Evolutionary conservation across 2,888 invertebrate genomes (phyloP).

Genomic region (Notodonta ziczac): DNA sequence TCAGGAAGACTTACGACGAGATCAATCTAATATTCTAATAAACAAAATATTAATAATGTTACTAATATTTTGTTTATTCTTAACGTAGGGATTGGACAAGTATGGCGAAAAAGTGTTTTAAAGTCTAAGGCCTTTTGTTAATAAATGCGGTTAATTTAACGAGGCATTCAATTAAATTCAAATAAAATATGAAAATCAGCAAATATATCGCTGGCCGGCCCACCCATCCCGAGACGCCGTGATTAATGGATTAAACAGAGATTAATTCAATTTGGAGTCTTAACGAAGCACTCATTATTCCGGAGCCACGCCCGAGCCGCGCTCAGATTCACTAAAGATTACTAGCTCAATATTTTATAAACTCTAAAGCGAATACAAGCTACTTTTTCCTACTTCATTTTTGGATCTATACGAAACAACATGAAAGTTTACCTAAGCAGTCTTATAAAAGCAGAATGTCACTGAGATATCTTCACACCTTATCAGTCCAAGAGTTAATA

Average conservation of each 20-base stretch:
- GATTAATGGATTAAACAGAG: constrained; percentile 33
- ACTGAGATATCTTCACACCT: background rate
- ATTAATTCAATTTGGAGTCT: constrained; percentile 31
- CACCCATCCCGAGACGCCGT: constrained; percentile 20
- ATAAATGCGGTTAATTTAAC: background rate
- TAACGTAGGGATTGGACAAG: no score
- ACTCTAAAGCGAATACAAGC: no score
- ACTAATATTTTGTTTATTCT: no score
- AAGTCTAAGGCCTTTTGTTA: no score
- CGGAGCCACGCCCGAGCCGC: constrained; percentile 14
- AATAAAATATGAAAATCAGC: constrained; percentile 21
- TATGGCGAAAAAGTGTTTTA: no score
- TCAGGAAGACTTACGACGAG: no score
- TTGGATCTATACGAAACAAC: no score
- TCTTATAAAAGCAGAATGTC: background rate
- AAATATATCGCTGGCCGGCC: constrained; percentile 5
- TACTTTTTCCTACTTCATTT: no score
- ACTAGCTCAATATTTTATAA: constrained; percentile 10
- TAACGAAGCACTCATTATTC: constrained; percentile 26
- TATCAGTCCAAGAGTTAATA: background rate
- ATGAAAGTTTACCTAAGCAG: background rate
- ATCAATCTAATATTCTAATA: no score
- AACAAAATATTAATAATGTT: no score
- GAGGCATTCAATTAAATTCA: background rate
- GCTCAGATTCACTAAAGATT: constrained; percentile 11